Base-by-base conservation (phyloP, 2,888 invertebrate species). In the Meliscaeva auricollis region DNA sequence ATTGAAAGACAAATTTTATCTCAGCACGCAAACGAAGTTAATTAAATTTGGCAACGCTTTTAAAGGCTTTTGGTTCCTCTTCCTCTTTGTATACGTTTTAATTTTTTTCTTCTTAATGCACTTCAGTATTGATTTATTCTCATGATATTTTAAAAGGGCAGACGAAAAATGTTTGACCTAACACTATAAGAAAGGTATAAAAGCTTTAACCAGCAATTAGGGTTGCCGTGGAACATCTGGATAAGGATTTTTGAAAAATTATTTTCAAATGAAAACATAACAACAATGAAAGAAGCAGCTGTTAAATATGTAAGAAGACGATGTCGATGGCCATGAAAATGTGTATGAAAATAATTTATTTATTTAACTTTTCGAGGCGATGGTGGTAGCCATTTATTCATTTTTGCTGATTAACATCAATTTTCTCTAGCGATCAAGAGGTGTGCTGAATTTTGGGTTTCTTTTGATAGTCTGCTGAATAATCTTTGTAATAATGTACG, bases 31-130 rank as follows among this genome's bases (percentile, higher is more conserved):
- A 60, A 60, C 41, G 32, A 32, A 64, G 64, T 46, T 64, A 64
- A 64, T 64, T 64, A 64, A 64, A 64, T 46, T 64, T 64, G 64
- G 64, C 62, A 64, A 64, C 46, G 30, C 46, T 64, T 60, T 64
- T 64, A 64, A 64, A 46, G 64, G 64, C 64, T 64, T n/a, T 64
- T 64, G 46, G 62, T 62, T 26, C 62, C 7, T 44, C 44, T 41
- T 41, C n/a, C n/a, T n/a, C n/a, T n/a, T n/a, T n/a, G n/a, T n/a
- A n/a, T 41, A 17, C 20, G 20, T 20, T 30, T 30, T n/a, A n/a
- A n/a, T 54, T 26, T 13, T 64, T 32, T 64, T 41, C 26, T 44
- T n/a, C 15, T 44, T 32, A 30, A 64, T 64, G 64, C 64, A 64
- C 64, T 64, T 46, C 46, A 46, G 15, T 64, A 64, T 64, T 30